phyloP scores from a whole-genome alignment of 2,888 invertebrate species.

The Lasiommata megera region DNA sequence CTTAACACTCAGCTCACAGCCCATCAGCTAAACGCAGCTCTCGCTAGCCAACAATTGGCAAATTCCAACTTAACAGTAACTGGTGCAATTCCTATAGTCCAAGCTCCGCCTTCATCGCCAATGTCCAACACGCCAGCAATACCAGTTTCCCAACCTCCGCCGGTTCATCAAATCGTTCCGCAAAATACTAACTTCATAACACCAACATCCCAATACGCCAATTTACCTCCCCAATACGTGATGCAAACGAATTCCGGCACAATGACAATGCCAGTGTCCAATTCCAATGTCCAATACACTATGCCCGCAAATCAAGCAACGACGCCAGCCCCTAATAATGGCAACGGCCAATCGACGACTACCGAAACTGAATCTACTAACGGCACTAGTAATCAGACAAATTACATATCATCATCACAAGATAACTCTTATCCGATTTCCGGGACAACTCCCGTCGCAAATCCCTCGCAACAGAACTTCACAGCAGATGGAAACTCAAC shows the following conservation, averaged over 20 bases:
- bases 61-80: conserved; percentile 55
- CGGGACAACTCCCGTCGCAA: conserved; percentile 45
- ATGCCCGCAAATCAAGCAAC: conserved; percentile 52
- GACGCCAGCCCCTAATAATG: conserved; percentile 47
- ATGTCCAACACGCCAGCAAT: conserved; percentile 49
- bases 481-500: conserved; percentile 51
- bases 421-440: conserved; percentile 56
- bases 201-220: conserved; percentile 63
- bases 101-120: conserved; percentile 60
- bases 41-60: conserved; percentile 61
- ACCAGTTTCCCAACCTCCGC: conserved; percentile 54
- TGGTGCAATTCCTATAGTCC: conserved; percentile 68
- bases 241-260: conserved; percentile 60
- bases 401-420: conserved; percentile 71
- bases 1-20: conserved; percentile 69
- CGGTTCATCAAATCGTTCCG: conserved; percentile 61
- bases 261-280: conserved; percentile 53
- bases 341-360: conserved; percentile 52
- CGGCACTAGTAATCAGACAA: conserved; percentile 57
- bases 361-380: conserved; percentile 55
- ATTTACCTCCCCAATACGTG: conserved; percentile 66
- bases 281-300: conserved; percentile 61
- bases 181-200: conserved; percentile 60
- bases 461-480: conserved; percentile 50
- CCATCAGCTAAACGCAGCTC: conserved; percentile 69